These are phyloP conservation scores for Liparis tanakae DNA, from an alignment of 2,797 vertebrate species.

Conservation along the genomic window DNA sequence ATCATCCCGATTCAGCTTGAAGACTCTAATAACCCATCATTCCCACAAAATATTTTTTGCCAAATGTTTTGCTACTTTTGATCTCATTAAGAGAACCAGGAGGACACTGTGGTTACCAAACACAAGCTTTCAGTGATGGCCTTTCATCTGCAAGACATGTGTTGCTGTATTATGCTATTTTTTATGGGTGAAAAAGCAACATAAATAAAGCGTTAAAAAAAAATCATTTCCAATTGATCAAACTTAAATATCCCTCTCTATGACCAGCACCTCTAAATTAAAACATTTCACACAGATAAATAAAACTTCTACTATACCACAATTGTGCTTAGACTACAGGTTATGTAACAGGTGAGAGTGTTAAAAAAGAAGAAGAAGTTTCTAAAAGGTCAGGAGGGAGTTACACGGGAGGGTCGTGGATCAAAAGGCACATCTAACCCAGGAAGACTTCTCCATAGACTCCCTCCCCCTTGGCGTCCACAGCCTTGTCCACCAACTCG, in stretches of 20 bases:
- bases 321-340: not conserved
- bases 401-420: conserved; percentile 3
- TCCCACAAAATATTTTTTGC: conserved; percentile 32
- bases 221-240: conserved; percentile 30
- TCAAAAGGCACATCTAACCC: conserved; percentile 64
- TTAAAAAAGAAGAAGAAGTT: no score
- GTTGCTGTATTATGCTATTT: not conserved
- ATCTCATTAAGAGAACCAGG: conserved; percentile 32
- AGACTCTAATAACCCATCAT: conserved; percentile 41
- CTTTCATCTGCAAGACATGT: conserved; percentile 33
- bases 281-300: conserved; percentile 41
- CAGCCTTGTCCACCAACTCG: conserved; percentile 68
- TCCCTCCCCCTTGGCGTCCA: conserved; percentile 54
- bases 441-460: conserved; percentile 81
- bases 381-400: not conserved
- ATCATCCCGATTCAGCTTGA: conserved; percentile 44
- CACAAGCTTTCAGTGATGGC: conserved; percentile 7
- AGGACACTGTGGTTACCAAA: conserved; percentile 12
- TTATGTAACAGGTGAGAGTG: conserved; percentile 21
- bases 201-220: conserved; percentile 15
- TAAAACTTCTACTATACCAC: conserved; percentile 10
- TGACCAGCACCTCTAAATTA: conserved; percentile 40
- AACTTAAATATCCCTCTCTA: conserved; percentile 19
- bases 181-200: conserved; percentile 11
- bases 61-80: conserved; percentile 31